These are phyloP conservation scores for Poeciliopsis gracilis DNA, from an alignment of 2,797 vertebrate species.

Conservation along the genomic window DNA sequence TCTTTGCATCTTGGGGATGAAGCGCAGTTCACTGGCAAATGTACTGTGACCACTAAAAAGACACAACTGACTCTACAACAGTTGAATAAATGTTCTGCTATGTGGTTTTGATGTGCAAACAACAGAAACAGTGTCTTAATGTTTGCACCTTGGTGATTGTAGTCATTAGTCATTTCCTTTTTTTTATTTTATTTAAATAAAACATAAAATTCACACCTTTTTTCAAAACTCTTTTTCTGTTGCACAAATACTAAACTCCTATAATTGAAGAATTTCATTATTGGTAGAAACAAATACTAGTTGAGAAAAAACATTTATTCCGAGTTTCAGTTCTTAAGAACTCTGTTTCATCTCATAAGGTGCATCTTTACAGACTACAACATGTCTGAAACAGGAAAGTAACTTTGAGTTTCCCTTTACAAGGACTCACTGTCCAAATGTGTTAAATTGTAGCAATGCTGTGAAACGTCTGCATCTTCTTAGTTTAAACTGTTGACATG, in stretches of 20 bases:
- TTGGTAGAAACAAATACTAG: background rate
- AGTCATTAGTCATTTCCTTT: constrained; percentile 64
- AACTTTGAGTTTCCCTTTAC: constrained; percentile 1
- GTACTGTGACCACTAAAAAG: constrained; percentile 84
- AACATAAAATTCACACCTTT: constrained; percentile 49
- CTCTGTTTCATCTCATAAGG: background rate
- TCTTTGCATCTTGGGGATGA: constrained; percentile 75
- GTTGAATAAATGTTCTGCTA: constrained; percentile 54
- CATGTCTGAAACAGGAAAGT: background rate
- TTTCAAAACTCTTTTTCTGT: constrained; percentile 16
- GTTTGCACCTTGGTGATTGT: constrained; percentile 55
- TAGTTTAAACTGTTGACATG: background rate
- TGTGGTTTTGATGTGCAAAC: constrained; percentile 43
- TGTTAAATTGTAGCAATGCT: background rate
- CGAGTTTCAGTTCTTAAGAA: background rate
- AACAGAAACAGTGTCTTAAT: constrained; percentile 37
- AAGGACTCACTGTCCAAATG: constrained; percentile 1
- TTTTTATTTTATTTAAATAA: constrained; percentile 11
- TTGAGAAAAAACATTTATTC: constrained; percentile 4
- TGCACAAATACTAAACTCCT: constrained; percentile 2
- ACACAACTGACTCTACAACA: constrained; percentile 77
- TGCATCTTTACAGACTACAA: background rate
- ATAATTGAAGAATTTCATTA: constrained; percentile 6
- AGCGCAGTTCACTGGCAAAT: constrained; percentile 83
- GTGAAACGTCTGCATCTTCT: constrained; percentile 5